A percentile compares a stretch with the other conserved stretches of the same genome.
phyloP scores from a whole-genome alignment of 2,888 invertebrate genomes.

The Nomada ferruginata region DNA sequence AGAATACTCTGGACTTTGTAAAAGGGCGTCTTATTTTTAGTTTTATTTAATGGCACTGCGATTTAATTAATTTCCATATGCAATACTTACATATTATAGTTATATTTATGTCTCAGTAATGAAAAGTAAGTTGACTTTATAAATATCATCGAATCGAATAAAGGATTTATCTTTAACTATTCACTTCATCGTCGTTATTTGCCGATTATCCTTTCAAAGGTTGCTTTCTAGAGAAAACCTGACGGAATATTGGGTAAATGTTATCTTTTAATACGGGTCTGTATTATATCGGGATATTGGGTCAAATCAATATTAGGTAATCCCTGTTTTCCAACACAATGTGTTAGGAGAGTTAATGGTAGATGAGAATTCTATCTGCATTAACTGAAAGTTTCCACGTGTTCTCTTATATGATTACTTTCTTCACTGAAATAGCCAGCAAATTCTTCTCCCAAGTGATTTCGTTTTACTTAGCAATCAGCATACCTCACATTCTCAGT shows the following conservation, averaged over 20 bases:
- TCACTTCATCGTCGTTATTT: background rate
- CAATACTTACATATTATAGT: background rate
- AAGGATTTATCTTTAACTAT: background rate
- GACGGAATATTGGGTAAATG: background rate
- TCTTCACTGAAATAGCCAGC: background rate
- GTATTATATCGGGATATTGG: constrained; percentile 12
- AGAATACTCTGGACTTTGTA: too few relatives aligned
- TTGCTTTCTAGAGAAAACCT: background rate
- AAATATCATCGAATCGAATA: background rate
- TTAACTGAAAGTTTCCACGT: background rate
- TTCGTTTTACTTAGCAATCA: background rate
- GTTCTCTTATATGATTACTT: background rate
- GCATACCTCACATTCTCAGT: background rate
- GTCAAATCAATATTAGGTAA: constrained; percentile 33
- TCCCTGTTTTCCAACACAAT: constrained; percentile 5
- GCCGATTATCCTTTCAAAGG: background rate
- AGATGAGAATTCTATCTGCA: background rate
- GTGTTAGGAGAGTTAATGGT: background rate
- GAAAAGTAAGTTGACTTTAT: background rate
- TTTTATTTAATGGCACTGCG: background rate
- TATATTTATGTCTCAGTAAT: background rate
- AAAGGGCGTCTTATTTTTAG: too few relatives aligned
- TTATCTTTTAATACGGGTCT: constrained; percentile 7
- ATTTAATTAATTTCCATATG: background rate
- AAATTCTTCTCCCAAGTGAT: background rate